These are phyloP conservation scores for Hypocryptadius cinnamomeus DNA, from an alignment of 2,113 vertebrate genomes.

Conservation along the genomic window DNA sequence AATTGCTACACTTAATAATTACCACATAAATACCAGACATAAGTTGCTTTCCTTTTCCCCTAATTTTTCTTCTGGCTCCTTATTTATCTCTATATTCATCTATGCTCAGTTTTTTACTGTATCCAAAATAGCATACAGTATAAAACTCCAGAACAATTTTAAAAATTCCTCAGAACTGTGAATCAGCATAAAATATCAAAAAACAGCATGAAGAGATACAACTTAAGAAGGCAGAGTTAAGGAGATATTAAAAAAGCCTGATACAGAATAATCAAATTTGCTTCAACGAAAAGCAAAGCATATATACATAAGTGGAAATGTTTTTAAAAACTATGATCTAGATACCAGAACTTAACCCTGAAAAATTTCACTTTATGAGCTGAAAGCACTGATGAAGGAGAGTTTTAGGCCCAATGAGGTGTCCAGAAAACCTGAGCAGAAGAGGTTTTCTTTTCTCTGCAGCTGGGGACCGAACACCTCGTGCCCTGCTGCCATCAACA, in stretches of 20 bases:
- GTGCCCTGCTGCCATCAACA: not conserved
- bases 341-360: not conserved
- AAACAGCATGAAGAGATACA: not conserved
- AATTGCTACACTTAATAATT: not conserved
- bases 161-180: not conserved
- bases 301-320: fast-evolving
- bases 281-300: not conserved
- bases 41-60: not conserved
- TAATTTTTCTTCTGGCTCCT: not conserved
- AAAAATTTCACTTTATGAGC: not conserved
- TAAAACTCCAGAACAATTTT: not conserved
- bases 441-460: not conserved
- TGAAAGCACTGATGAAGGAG: not conserved
- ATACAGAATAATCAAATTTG: not conserved
- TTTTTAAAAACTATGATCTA: not conserved
- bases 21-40: not conserved
- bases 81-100: not conserved
- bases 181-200: not conserved
- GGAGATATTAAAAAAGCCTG: not conserved
- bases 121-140: not conserved
- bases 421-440: not conserved
- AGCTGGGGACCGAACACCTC: not conserved
- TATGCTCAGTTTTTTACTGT: not conserved
- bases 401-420: not conserved
- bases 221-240: not conserved